phyloP scores from a whole-genome alignment of 1,140 invertebrate species.

The Helicoverpa zea region DNA sequence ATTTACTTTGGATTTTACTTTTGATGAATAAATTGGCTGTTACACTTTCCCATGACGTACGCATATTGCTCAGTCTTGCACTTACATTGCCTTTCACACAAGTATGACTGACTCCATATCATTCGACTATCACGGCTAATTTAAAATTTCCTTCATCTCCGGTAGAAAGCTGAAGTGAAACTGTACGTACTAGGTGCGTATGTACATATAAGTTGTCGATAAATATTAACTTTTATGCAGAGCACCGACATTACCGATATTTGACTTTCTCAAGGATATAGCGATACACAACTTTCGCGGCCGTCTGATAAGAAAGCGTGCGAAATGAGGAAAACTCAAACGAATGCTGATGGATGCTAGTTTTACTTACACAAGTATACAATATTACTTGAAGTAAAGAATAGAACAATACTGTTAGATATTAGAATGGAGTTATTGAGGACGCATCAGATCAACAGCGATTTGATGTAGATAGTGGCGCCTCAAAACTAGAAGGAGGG shows the following conservation, averaged over 20 bases:
- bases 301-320: slow-evolving; percentile 31
- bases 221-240: slow-evolving; percentile 64
- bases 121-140: not conserved
- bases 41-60: not conserved
- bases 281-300: slow-evolving; percentile 59
- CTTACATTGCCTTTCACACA: not conserved
- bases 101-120: not conserved
- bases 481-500: no score
- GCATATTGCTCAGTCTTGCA: no score
- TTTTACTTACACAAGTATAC: not conserved
- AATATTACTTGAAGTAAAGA: no score
- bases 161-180: slow-evolving; percentile 65
- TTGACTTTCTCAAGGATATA: slow-evolving; percentile 75
- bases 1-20: no score
- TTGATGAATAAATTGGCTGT: no score
- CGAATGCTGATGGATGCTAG: slow-evolving; percentile 13
- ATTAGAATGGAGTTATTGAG: no score
- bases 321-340: slow-evolving; percentile 35
- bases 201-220: slow-evolving; percentile 47
- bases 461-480: no score
- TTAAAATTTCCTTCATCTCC: slow-evolving; percentile 9
- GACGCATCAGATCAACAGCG: no score
- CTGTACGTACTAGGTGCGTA: slow-evolving; percentile 25
- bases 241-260: slow-evolving; percentile 63
- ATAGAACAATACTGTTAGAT: no score